These are phyloP conservation scores for Exocentrus adspersus DNA, from an alignment of 2,888 invertebrate species.

Conservation along the genomic window DNA sequence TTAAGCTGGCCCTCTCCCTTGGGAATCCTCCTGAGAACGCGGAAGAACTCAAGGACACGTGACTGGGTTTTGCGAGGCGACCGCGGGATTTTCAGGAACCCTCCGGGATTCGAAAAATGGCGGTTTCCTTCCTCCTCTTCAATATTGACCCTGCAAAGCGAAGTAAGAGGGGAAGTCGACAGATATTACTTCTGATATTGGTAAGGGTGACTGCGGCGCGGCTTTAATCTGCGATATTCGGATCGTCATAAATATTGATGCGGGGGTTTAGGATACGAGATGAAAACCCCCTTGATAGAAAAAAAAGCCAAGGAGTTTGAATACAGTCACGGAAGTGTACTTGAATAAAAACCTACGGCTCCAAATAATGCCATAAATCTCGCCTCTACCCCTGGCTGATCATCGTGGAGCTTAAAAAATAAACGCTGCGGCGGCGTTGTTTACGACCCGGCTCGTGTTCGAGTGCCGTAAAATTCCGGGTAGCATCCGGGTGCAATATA, in stretches of 20 bases:
- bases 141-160: slow-evolving; percentile 31
- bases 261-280: too few species aligned
- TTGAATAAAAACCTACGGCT: too few species aligned
- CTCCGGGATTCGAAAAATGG: slow-evolving; percentile 43
- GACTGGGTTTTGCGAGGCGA: slow-evolving; percentile 47
- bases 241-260: slow-evolving; percentile 16
- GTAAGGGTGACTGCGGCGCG: slow-evolving; percentile 15
- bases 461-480: slow-evolving; percentile 46
- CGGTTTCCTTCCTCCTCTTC: slow-evolving; percentile 32
- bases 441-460: slow-evolving; percentile 31
- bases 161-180: slow-evolving; percentile 27
- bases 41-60: slow-evolving; percentile 42
- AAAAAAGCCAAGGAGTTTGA: too few species aligned
- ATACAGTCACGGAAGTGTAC: too few species aligned
- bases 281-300: too few species aligned
- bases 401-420: not conserved
- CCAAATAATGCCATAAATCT: too few species aligned
- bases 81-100: slow-evolving; percentile 33
- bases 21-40: slow-evolving; percentile 40
- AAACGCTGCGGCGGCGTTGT: slow-evolving; percentile 31
- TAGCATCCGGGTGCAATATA: slow-evolving; percentile 53
- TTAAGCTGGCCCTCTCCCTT: slow-evolving; percentile 43
- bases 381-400: too few species aligned
- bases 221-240: slow-evolving; percentile 10
- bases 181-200: slow-evolving; percentile 30